These are phyloP conservation scores for Crossaster papposus DNA, from an alignment of 53 echinoderm and acorn worm genomes.

Conservation along the genomic window DNA sequence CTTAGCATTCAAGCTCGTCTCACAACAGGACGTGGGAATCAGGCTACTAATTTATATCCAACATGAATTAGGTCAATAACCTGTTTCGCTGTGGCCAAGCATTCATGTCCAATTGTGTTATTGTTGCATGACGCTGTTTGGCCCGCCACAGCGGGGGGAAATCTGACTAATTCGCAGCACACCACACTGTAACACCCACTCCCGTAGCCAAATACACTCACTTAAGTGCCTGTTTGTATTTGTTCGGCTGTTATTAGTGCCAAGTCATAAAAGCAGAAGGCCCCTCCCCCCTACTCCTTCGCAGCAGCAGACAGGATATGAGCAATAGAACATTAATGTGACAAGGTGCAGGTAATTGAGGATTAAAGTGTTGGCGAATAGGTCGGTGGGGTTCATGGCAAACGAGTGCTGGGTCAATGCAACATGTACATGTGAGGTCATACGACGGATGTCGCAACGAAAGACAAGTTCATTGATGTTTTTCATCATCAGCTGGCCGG, in stretches of 20 bases:
- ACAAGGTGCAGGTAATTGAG: conserved; percentile 10
- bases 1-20: not conserved
- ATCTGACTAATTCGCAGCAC: not conserved
- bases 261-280: conserved; percentile 2
- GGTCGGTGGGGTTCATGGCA: conserved; percentile 1
- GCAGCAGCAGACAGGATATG: conserved; percentile 11
- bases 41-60: not conserved
- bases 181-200: not conserved
- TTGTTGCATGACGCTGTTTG: not conserved
- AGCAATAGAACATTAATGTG: conserved; percentile 59
- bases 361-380: conserved; percentile 34
- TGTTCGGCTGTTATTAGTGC: conserved; percentile 4
- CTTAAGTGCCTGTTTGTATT: not conserved
- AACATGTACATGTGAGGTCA: too few species aligned
- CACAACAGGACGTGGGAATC: conserved; percentile 30
- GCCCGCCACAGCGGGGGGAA: not conserved
- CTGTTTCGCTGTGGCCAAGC: conserved; percentile 1
- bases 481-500: not conserved
- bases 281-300: not conserved
- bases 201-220: not conserved
- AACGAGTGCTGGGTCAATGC: conserved; percentile 9
- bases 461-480: not conserved
- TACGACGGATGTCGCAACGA: not conserved
- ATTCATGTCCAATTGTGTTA: conserved; percentile 17
- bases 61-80: conserved; percentile 40